These are phyloP conservation scores for Lontra canadensis DNA, from an alignment of 2,113 vertebrate species.

Conservation along the genomic window DNA sequence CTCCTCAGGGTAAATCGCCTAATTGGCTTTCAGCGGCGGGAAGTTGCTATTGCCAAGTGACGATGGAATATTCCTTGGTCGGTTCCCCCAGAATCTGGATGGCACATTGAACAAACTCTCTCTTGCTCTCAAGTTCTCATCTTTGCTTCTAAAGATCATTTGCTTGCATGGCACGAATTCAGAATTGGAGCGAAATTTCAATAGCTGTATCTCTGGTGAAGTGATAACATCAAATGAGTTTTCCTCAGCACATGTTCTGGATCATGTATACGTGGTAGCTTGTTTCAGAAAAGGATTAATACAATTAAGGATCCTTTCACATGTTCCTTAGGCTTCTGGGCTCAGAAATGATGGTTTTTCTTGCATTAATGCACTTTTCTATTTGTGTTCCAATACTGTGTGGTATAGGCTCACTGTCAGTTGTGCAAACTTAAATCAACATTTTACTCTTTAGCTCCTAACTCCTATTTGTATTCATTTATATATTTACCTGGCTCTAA, in stretches of 20 bases:
- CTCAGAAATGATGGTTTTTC: slow-evolving; percentile 37
- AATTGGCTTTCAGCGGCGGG: slow-evolving; percentile 19
- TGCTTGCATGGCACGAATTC: slow-evolving; percentile 41
- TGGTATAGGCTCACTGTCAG: background rate
- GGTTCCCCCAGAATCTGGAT: background rate
- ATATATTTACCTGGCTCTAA: slow-evolving; percentile 5
- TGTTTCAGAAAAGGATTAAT: slow-evolving; percentile 49
- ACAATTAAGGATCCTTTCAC: slow-evolving; percentile 38
- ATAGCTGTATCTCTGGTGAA: slow-evolving; percentile 28
- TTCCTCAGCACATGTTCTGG: slow-evolving; percentile 49
- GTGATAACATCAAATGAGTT: slow-evolving; percentile 57
- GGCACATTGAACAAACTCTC: background rate
- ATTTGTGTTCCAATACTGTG: slow-evolving; percentile 21
- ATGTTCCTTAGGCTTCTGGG: slow-evolving; percentile 36
- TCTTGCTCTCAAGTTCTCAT: background rate
- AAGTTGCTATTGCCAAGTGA: background rate
- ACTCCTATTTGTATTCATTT: background rate
- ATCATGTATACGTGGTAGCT: background rate
- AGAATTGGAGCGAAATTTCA: slow-evolving; percentile 41
- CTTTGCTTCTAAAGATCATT: slow-evolving; percentile 50
- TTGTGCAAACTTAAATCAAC: slow-evolving; percentile 42
- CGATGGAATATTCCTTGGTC: slow-evolving; percentile 29
- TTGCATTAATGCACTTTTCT: slow-evolving; percentile 12
- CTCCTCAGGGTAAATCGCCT: slow-evolving; percentile 2
- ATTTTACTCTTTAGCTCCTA: slow-evolving; percentile 25